Conservation (phyloP, 2,888 invertebrate species). For the Ochlodes sylvanus region DNA sequence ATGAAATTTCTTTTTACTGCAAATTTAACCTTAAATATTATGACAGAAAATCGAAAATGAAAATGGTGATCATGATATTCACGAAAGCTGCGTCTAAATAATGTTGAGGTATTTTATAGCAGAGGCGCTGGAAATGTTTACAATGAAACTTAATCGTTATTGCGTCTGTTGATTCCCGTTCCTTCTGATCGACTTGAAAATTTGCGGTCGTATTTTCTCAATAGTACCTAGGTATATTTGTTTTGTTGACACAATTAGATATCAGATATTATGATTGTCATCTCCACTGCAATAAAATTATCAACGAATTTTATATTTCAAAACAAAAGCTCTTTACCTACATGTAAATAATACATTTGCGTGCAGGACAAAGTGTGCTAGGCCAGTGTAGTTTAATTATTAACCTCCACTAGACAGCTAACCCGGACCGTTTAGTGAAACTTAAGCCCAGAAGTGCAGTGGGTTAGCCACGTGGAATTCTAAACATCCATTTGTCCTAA, state of each 20-base stretch:
- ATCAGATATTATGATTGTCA: too few species aligned
- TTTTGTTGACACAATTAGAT: neutral
- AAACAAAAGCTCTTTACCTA: too few species aligned
- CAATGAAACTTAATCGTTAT: neutral
- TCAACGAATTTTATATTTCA: too few species aligned
- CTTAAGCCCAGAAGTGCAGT: slow-evolving; percentile 11
- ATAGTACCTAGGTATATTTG: too few species aligned
- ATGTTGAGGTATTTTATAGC: neutral
- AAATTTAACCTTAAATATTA: slow-evolving; percentile 32
- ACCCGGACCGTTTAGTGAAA: slow-evolving; percentile 35
- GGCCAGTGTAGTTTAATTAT: slow-evolving; percentile 32
- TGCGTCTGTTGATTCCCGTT: neutral
- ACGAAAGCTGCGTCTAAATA: slow-evolving; percentile 28
- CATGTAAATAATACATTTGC: too few species aligned
- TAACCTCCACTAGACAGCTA: slow-evolving; percentile 45
- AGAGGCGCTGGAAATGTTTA: neutral
- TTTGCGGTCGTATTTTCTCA: neutral
- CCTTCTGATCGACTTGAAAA: neutral
- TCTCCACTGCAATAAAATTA: too few species aligned
- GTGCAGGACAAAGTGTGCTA: too few species aligned
- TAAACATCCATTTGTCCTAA: slow-evolving; percentile 59
- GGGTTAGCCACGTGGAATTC: slow-evolving; percentile 54
- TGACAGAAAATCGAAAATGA: slow-evolving; percentile 9
- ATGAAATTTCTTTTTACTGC: slow-evolving; percentile 49
- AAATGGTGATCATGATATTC: slow-evolving; percentile 25